Percentiles rank a stretch among this genome's conserved stretches.
Conservation (phyloP, 2,888 invertebrate species). For the Papilio demoleus region DNA sequence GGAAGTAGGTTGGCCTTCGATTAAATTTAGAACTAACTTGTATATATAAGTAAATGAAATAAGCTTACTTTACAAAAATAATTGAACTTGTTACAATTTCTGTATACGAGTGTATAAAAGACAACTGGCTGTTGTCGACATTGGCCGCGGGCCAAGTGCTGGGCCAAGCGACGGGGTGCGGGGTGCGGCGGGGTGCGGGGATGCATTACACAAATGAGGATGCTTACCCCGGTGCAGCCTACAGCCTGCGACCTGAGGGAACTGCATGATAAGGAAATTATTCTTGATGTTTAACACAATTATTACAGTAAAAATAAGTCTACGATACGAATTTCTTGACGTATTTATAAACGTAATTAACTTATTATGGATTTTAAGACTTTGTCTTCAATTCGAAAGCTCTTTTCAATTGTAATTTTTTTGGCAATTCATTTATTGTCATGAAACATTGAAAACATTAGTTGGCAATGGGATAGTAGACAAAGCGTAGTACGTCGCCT, state of each 20-base stretch:
- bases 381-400: too few species aligned
- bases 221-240: not conserved
- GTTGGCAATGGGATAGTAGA: not conserved
- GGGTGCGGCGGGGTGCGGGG: not conserved
- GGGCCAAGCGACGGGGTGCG: constrained; percentile 10
- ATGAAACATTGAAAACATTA: not conserved
- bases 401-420: too few species aligned
- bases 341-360: too few species aligned
- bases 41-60: not conserved
- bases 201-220: constrained; percentile 37
- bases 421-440: not conserved
- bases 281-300: not conserved
- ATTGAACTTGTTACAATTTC: not conserved
- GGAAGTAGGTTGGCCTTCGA: not conserved
- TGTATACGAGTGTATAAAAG: constrained; percentile 14
- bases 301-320: not conserved
- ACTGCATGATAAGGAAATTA: not conserved
- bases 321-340: too few species aligned
- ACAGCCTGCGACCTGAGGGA: not conserved
- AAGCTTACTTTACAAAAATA: not conserved
- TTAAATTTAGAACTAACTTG: not conserved
- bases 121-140: constrained; percentile 14
- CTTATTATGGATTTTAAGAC: too few species aligned
- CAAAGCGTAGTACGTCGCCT: not conserved
- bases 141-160: constrained; percentile 36